Base-by-base conservation (phyloP, 2,113 vertebrate genomes). In the crab-eating macaque (Macaca fascicularis) region DNA sequence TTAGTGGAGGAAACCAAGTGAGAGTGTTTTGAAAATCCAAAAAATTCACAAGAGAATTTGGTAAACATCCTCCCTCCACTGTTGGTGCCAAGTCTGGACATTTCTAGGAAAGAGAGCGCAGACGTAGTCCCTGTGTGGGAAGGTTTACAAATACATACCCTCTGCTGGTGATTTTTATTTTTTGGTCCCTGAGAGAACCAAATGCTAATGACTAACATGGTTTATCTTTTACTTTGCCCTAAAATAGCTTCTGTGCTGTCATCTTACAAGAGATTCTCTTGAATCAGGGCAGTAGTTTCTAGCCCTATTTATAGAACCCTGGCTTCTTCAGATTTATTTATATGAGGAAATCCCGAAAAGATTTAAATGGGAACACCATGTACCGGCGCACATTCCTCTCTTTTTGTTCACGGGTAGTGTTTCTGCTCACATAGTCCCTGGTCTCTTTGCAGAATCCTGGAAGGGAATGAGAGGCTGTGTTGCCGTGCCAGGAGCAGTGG, bases 91-190 rank as follows among this genome's bases (percentile, higher is more conserved):
- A 32, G 67, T 57, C 48, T 38, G 35, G 2, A 59, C 80, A 25
- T 43, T 95, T 96, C 93, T 85, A 88, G 78, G 90, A 92, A 95
- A 76, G 74, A 74, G 87, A 45, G 64, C 20, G 7, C 85, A 48
- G 57, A 61, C 32, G 3, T 40, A 75, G 74, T 40, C 79, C 84
- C 11, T 4, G 0, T 11, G 43, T 45, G 38, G 88, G 67, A 78
- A 79, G 81, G 76, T 59, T 55, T 43, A 57, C 25, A 35, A 38
- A 61, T 7, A 30, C 43, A 81, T 43, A 38, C 50, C n/a, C 59
- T 48, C 55, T 22, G 27, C 86, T 83, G 76, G 45, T 25, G 17
- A 1, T 43, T 50, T 11, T 17, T 70, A 4, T 59, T 64, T 79
- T 20, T 61, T 45, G 38, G 25, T 67, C 52, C 27, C 69, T 27